Evolutionary conservation across 2,113 vertebrate species (phyloP).

Genomic region (Crypturellus undulatus): DNA sequence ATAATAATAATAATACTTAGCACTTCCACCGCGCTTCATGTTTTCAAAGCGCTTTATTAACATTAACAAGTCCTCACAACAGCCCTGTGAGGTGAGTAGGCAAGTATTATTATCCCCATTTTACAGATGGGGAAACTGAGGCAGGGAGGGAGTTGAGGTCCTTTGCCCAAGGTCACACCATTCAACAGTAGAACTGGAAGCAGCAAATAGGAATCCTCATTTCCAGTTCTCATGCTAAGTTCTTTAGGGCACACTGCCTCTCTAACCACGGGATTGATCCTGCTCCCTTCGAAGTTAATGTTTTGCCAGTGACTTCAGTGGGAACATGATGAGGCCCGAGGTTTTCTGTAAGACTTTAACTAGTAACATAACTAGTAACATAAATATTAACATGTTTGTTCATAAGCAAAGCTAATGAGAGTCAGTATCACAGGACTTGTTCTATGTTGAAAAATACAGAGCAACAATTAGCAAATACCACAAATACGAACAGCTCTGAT

Average conservation of each 20-base stretch:
- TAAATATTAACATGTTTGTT: neutral
- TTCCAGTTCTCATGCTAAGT: neutral
- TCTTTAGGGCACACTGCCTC: neutral
- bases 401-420: neutral
- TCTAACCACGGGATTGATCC: neutral
- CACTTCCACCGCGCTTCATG: conserved; percentile 44
- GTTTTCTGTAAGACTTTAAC: conserved; percentile 30
- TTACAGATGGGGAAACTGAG: conserved; percentile 72
- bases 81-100: conserved; percentile 44
- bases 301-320: neutral
- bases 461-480: neutral
- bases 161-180: neutral
- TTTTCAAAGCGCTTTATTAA: conserved; percentile 53
- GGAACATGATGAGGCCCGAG: neutral
- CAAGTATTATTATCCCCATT: conserved; percentile 70
- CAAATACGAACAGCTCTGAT: neutral
- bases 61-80: conserved; percentile 48
- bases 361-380: neutral
- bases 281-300: neutral
- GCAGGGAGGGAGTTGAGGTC: neutral
- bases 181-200: neutral
- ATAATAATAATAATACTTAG: conserved; percentile 81
- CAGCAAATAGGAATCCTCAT: neutral
- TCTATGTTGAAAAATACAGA: neutral
- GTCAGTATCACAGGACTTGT: neutral